Evolutionary conservation across 2,888 invertebrate species (phyloP), one percentile per base, ranked within the genome.

Genomic region (Xestia c-nigrum): DNA sequence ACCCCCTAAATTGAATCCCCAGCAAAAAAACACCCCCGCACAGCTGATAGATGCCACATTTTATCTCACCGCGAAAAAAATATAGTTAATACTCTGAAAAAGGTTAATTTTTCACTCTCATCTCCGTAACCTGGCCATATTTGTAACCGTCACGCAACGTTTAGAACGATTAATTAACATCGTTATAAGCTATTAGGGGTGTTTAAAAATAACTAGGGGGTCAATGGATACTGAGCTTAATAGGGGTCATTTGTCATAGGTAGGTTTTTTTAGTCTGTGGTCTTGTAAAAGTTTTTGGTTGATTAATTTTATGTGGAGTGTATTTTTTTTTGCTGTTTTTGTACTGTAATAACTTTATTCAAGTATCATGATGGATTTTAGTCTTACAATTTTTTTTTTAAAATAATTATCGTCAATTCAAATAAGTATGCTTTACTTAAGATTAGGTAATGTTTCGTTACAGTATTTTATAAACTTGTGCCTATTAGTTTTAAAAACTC

Each of bases 131-230:
- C 77, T 78, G 73, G 38, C 31, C 61, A 19, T 79, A 88, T 88
- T 83, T 82, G 78, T 88, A 64, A 31, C 65, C 50, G 88, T 87
- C 88, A 86, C 80, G 75, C 66, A 72, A 79, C 71, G 74, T 78
- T 87, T 84, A 86, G 84, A 74, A 67, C 76, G 84, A 90, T 87
- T 85, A 87, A 91, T 92, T 88, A 85, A 87, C 83, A 83, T 88
- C 87, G 83, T 90, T 89, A 89, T 89, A 90, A 87, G 90, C 91
- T 89, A 91, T 90, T 90, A 90, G 76, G 87, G 87, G 86, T 82
- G 88, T 84, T 91, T 89, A 88, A 91, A 90, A 90, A 92, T 91
- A 90, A 88, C 89, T 73, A 78, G 50, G 75, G 84, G 86, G 74
- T 83, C 84, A 78, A 72, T 52, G 67, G 84, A 78, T 80, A 74